phyloP scores from a whole-genome alignment of 2,888 invertebrate genomes.

The Lycophotia porphyrea region DNA sequence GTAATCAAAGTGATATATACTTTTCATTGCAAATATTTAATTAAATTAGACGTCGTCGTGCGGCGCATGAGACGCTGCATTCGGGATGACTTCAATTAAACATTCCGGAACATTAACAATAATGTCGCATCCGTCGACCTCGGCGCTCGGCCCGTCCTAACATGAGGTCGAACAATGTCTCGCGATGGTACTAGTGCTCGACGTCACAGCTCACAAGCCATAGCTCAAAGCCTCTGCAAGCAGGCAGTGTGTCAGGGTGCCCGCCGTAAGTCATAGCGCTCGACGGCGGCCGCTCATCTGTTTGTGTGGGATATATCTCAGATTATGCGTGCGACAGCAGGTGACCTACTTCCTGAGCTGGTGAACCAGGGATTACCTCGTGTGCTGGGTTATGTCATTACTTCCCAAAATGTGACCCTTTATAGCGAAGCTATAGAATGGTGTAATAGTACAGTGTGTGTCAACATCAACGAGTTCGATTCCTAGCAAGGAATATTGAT shows the following conservation, averaged over 20 bases:
- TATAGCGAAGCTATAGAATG: no score
- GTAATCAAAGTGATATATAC: slow-evolving; percentile 7
- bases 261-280: slow-evolving; percentile 10
- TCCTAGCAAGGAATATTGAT: no score
- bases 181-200: not conserved
- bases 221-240: slow-evolving; percentile 12
- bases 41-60: slow-evolving; percentile 20
- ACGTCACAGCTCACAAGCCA: not conserved
- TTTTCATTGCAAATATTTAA: slow-evolving; percentile 42
- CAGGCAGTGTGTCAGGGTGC: not conserved
- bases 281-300: slow-evolving; percentile 31
- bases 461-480: no score
- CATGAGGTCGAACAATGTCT: not conserved
- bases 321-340: slow-evolving; percentile 7
- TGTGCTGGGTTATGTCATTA: no score
- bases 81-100: slow-evolving; percentile 38
- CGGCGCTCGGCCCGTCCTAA: not conserved
- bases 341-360: slow-evolving; percentile 19
- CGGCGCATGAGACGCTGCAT: slow-evolving; percentile 18
- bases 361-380: not conserved
- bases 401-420: no score
- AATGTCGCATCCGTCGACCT: not conserved
- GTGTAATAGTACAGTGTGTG: no score
- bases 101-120: slow-evolving; percentile 27
- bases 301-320: slow-evolving; percentile 5